phyloP scores from a whole-genome alignment of 2,797 vertebrate species.

The Parauchenoglanis punctatus region DNA sequence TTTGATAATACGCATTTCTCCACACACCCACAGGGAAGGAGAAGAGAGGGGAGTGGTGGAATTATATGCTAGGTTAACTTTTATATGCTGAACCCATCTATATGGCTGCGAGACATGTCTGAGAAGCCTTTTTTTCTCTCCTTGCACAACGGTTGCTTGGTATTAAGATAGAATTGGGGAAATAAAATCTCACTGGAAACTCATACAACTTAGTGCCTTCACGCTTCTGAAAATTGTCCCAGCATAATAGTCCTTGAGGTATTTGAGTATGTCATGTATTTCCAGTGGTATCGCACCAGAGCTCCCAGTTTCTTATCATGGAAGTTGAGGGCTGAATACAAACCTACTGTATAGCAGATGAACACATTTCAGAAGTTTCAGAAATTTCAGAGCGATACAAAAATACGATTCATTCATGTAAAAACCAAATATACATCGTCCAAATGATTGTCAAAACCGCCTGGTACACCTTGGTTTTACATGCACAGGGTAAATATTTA shows the following conservation, averaged over 20 bases:
- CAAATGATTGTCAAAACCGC: constrained; percentile 55
- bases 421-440: constrained; percentile 11
- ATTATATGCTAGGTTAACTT: constrained; percentile 75
- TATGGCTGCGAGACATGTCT: constrained; percentile 63
- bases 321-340: neutral
- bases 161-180: constrained; percentile 51
- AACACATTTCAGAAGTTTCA: neutral
- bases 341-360: neutral
- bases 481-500: constrained; percentile 55
- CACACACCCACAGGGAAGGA: constrained; percentile 58
- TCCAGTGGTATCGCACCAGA: constrained; percentile 10
- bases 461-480: constrained; percentile 45
- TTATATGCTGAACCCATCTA: constrained; percentile 65
- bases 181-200: constrained; percentile 52
- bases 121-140: constrained; percentile 10
- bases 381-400: neutral
- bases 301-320: constrained; percentile 5
- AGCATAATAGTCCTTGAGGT: constrained; percentile 43
- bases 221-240: constrained; percentile 46
- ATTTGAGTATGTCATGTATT: constrained; percentile 21
- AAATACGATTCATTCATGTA: neutral
- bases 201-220: constrained; percentile 38
- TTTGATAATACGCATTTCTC: constrained; percentile 77
- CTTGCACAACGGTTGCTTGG: constrained; percentile 49
- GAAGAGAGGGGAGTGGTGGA: constrained; percentile 67